Base-by-base conservation (phyloP, 1,140 invertebrate genomes). In the Heliconius himera region DNA sequence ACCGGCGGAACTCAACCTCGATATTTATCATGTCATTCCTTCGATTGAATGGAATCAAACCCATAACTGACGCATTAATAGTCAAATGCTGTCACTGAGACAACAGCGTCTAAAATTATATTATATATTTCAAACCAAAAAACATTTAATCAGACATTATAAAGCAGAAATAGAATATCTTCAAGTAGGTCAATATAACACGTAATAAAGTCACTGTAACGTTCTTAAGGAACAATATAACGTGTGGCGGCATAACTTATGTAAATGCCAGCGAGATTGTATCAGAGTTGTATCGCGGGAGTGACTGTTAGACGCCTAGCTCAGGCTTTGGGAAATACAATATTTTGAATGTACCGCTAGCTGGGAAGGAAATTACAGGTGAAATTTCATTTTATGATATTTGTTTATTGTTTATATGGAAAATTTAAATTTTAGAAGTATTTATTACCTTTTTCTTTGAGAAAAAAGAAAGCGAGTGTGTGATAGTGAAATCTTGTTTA, bases 201-300 rank as follows among this genome's bases (percentile, higher is more conserved):
- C 60, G 60, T 66, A 66, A 66, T 66, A 66, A 66, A 66, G 60
- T 66, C 22, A 29, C 60, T 16, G 22, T 4, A 66, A 66, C 60
- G 60, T 66, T 66, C 60, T 66, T 70, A 76, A 76, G 41, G 36
- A 41, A 36, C 70, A 72, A 36, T 72, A 70, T 20, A 75, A 49
- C 56, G 60, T 60, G 56, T 38, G 74, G 29, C 26, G 56, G 74
- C 74, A 76, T 76, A 29, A 76, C 38, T 76, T 76, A 76, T 76
- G 74, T 76, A 76, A 76, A 76, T 76, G 46, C 8, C 8, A 74
- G 8, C 72, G 16, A 51, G 49, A 74, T 54, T 26, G 41, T 74
- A 38, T 73, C 51, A 38, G 29, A 49, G 33, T 60, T 16, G 49
- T 41, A 71, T 46, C 26, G 60, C 60, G 20, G 13, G 60, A 66